Evolutionary conservation across 2,113 vertebrate species (phyloP).

Genomic region (Aleadryas rufinucha): DNA sequence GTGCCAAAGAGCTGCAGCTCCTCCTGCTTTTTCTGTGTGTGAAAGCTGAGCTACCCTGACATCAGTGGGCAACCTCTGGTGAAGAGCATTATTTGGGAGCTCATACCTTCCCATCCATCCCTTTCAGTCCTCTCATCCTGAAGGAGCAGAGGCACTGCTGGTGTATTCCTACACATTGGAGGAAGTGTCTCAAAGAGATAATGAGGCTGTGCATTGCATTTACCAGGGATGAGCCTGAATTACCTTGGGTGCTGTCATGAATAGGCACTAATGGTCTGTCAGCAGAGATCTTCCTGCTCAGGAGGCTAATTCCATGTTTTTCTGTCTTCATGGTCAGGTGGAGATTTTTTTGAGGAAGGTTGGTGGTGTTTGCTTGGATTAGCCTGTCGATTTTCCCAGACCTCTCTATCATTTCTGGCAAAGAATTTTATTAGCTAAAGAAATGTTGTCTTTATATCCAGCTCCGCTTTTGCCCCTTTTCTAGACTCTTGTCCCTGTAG

Average conservation of each 20-base stretch:
- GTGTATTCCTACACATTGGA: not conserved
- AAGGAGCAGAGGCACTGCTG: not conserved
- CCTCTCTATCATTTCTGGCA: not conserved
- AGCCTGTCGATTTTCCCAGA: not conserved
- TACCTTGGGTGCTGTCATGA: not conserved
- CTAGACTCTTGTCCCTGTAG: not conserved
- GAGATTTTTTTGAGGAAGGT: not conserved
- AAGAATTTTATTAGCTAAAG: not conserved
- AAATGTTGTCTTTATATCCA: not conserved
- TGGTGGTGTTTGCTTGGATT: not conserved
- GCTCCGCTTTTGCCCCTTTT: not conserved
- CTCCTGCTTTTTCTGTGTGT: not conserved
- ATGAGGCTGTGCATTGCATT: not conserved
- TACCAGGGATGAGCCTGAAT: not conserved
- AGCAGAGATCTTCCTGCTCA: not conserved
- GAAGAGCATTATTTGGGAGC: not conserved
- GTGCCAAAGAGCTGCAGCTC: not conserved
- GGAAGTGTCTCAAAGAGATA: not conserved
- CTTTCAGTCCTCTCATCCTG: not conserved
- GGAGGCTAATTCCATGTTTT: not conserved
- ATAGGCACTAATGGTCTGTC: not conserved
- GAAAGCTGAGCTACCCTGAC: not conserved
- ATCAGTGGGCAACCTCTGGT: not conserved
- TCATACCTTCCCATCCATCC: not conserved
- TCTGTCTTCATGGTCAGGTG: not conserved